Conservation (phyloP, 2,797 vertebrate genomes). For the Semotilus atromaculatus region DNA sequence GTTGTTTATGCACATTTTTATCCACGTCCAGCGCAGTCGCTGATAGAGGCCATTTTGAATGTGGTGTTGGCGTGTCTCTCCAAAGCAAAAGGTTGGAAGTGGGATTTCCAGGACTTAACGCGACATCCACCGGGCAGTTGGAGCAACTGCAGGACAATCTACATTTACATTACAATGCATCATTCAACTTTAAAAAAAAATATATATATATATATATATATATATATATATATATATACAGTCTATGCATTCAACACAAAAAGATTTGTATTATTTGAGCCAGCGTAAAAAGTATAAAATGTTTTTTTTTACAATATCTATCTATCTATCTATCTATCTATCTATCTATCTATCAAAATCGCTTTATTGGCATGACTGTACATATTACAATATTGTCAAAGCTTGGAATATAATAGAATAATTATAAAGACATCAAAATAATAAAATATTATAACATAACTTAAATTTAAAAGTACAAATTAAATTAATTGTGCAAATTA, state of each 20-base stretch:
- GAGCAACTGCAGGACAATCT: constrained; percentile 58
- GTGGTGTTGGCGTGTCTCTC: constrained; percentile 70
- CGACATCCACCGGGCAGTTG: constrained; percentile 52
- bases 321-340: no score
- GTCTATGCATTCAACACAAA: not conserved
- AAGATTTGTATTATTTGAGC: not conserved
- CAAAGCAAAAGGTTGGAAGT: constrained; percentile 17
- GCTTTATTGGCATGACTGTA: no score
- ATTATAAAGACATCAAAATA: no score
- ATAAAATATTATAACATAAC: not conserved
- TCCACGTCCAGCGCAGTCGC: constrained; percentile 58
- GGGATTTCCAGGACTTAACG: constrained; percentile 39
- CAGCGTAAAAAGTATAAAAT: not conserved
- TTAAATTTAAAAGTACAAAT: no score
- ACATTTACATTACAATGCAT: not conserved
- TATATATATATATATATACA: no score
- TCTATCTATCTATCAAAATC: no score
- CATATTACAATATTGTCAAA: no score
- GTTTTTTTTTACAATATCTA: no score
- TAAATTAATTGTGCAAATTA: no score
- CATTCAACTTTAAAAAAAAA: not conserved
- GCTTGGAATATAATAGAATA: no score
- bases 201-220: no score
- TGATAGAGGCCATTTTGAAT: constrained; percentile 78
- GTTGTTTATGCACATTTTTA: constrained; percentile 68